Percentiles rank a stretch among this genome's conserved stretches.
phyloP scores from a whole-genome alignment of 2,113 vertebrate genomes.

The Porphyrio hochstetteri region DNA sequence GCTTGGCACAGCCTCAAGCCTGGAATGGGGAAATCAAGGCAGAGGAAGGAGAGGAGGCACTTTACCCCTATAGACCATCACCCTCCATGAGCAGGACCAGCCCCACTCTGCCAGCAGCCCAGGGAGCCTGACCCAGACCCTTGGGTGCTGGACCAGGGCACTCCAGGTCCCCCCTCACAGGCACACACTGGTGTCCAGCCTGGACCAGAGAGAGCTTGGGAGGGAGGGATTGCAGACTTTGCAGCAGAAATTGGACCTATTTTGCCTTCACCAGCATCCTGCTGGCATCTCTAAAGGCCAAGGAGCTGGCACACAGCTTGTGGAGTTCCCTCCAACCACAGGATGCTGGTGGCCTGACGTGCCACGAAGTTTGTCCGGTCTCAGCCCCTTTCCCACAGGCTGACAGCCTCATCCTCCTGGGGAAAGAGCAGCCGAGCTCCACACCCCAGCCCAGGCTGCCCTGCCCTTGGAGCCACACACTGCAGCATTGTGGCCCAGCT shows the following conservation, averaged over 20 bases:
- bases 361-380: background rate
- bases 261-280: background rate
- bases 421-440: background rate
- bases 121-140: background rate
- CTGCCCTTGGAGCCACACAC: slow-evolving; percentile 8
- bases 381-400: background rate
- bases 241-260: background rate
- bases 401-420: accelerated
- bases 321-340: background rate
- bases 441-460: background rate
- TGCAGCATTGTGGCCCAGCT: slow-evolving; percentile 54
- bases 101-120: accelerated
- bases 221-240: background rate
- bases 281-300: accelerated
- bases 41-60: background rate
- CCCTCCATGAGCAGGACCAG: background rate
- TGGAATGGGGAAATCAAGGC: background rate
- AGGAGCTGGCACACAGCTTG: accelerated
- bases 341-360: background rate
- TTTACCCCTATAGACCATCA: background rate
- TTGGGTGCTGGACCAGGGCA: accelerated
- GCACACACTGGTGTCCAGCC: background rate
- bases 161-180: accelerated
- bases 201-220: accelerated
- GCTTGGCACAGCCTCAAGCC: background rate